Conservation (phyloP, 2,797 vertebrate genomes). For the Eospalax fontanierii region DNA sequence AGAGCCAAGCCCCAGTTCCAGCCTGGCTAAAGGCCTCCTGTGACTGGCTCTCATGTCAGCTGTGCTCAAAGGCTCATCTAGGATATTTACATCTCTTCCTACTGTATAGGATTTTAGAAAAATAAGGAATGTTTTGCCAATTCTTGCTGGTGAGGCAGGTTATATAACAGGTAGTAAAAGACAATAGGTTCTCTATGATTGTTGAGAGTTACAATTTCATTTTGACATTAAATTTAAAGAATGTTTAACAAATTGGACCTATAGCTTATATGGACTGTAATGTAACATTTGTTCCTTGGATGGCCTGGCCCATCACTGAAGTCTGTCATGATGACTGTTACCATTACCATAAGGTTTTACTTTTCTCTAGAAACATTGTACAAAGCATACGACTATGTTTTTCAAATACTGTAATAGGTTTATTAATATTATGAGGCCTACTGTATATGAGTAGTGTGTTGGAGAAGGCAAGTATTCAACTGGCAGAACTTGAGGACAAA, state of each 20-base stretch:
- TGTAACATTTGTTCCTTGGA: neutral
- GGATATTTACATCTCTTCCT: neutral
- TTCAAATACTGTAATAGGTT: neutral
- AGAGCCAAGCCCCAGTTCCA: neutral
- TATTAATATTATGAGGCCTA: neutral
- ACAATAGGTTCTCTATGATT: neutral
- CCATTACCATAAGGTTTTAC: neutral
- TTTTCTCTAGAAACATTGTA: neutral
- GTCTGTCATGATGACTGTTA: no score
- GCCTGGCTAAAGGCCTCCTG: neutral
- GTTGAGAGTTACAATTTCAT: constrained; percentile 38
- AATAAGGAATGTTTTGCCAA: neutral
- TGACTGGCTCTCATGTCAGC: neutral
- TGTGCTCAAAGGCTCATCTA: neutral
- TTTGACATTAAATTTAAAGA: constrained; percentile 9
- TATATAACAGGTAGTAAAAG: neutral
- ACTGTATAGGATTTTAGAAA: neutral
- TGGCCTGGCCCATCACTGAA: neutral
- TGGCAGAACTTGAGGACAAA: neutral
- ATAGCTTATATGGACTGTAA: neutral
- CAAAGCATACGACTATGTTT: neutral
- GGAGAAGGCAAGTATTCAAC: neutral
- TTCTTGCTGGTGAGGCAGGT: neutral
- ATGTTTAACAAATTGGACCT: neutral
- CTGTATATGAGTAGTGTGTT: constrained; percentile 1